Evolutionary conservation across 2,888 invertebrate genomes (phyloP), one percentile per base, ranked within the genome.

Genomic region (Tetanocera ferruginea): DNA sequence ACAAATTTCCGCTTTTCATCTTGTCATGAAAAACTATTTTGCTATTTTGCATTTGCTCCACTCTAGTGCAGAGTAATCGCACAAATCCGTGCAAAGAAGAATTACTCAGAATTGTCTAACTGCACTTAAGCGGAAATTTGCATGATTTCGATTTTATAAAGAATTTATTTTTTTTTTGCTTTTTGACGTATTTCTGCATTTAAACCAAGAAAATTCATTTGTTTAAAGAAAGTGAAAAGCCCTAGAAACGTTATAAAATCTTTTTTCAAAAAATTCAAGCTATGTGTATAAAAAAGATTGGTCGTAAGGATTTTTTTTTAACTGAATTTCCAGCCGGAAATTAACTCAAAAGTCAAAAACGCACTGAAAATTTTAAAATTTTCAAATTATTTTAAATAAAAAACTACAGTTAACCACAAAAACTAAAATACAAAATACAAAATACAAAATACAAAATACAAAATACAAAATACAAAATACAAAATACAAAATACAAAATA

Each of bases 1-100:
- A 49, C 51, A 52, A 70, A 52, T 70, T 43, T 70, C 70, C 70
- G 52, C 51, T 43, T 28, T 52, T 70, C 28, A 28, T n/a, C 52
- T 49, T 67, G 49, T 8, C 49, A 37, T 37, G 34, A 67, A 49
- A 25, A 67, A 49, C 49, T 49, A 67, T 25, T 67, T 67, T 67
- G 67, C 67, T 37, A 23, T 25, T 43, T 43, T 43, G 43, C 43
- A 43, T 43, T 43, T 43, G 43, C 43, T 11, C 43, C 3, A 43
- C 43, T 43, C 43, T 8, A 37, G 37, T 37, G 37, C 6, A 11
- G 11, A 11, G 43, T 43, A 43, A 11, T 43, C 43, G 28, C 17
- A 19, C 60, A 60, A 23, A 23, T 55, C 28, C 14, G 28, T n/a
- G 23, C 23, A 28, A 60, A 23, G 28, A 60, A 60, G 25, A 28